Conservation (phyloP, 2,888 invertebrate genomes). For the Itoplectis maculator region DNA sequence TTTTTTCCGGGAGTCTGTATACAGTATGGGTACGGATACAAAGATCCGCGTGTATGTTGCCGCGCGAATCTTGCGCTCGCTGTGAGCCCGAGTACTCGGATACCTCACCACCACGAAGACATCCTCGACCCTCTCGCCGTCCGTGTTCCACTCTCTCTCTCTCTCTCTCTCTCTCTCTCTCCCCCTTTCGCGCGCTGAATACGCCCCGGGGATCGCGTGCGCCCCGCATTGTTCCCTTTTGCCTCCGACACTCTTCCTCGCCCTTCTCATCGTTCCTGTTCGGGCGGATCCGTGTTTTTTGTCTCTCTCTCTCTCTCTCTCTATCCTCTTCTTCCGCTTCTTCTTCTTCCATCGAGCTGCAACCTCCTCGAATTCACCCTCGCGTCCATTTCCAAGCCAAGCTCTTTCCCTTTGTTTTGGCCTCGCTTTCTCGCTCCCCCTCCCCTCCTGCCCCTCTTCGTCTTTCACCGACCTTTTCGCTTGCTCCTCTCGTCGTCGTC, state of each 20-base stretch:
- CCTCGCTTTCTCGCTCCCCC: constrained; percentile 50
- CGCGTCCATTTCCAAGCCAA: constrained; percentile 55
- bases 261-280: constrained; percentile 22
- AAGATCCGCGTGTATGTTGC: not conserved
- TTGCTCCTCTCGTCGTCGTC: too few species aligned
- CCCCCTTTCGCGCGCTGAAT: constrained; percentile 65
- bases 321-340: constrained; percentile 10
- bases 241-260: constrained; percentile 45
- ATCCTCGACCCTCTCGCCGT: constrained; percentile 55
- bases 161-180: too few species aligned
- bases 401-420: constrained; percentile 47
- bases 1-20: not conserved
- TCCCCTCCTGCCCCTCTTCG: constrained; percentile 22
- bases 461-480: too few species aligned
- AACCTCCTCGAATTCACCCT: constrained; percentile 38
- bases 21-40: not conserved
- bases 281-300: constrained; percentile 11
- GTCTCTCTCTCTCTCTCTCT: not conserved
- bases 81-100: not conserved
- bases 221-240: constrained; percentile 66
- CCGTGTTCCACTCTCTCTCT: too few species aligned
- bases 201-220: constrained; percentile 70
- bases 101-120: not conserved
- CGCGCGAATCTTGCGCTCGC: not conserved
- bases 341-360: constrained; percentile 47